Percentiles rank a stretch among this genome's conserved stretches.
Evolutionary conservation across 2,888 invertebrate species (phyloP).

Genomic region (Lepeophtheirus nordmannii): DNA sequence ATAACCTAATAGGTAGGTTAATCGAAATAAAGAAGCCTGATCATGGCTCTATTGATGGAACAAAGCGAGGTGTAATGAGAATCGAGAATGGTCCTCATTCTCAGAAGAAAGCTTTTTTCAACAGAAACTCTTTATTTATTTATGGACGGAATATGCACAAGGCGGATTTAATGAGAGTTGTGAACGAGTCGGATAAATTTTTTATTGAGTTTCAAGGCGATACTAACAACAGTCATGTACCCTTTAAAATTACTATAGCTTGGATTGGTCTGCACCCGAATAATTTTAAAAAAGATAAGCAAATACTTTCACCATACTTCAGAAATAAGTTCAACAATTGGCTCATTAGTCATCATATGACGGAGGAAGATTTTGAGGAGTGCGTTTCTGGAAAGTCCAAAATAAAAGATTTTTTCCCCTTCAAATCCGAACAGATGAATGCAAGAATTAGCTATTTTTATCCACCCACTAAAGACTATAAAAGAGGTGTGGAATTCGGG

Average conservation of each 20-base stretch:
- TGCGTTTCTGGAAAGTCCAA: background rate
- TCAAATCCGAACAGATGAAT: background rate
- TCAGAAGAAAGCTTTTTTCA: constrained; percentile 16
- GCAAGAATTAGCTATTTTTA: constrained; percentile 7
- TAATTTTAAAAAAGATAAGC: background rate
- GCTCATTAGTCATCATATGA: constrained; percentile 2
- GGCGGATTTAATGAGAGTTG: constrained; percentile 7
- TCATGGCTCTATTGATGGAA: constrained; percentile 2
- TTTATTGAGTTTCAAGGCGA: background rate
- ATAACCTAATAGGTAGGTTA: background rate
- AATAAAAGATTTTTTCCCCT: constrained; percentile 15
- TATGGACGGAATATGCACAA: constrained; percentile 22
- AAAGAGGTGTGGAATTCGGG: constrained; percentile 6
- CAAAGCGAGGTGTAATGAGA: constrained; percentile 4
- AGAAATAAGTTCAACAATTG: background rate
- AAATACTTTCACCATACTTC: background rate
- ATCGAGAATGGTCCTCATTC: constrained; percentile 9
- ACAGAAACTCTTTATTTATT: background rate
- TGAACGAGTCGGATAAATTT: constrained; percentile 8
- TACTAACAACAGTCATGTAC: constrained; percentile 12
- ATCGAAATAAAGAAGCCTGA: constrained; percentile 17
- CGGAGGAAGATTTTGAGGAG: background rate
- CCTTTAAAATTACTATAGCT: constrained; percentile 10
- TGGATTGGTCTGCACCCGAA: constrained; percentile 13
- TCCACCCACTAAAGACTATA: background rate